Evolutionary conservation across 2,113 vertebrate species (phyloP).

Genomic region (Brienomyrus longianalis): DNA sequence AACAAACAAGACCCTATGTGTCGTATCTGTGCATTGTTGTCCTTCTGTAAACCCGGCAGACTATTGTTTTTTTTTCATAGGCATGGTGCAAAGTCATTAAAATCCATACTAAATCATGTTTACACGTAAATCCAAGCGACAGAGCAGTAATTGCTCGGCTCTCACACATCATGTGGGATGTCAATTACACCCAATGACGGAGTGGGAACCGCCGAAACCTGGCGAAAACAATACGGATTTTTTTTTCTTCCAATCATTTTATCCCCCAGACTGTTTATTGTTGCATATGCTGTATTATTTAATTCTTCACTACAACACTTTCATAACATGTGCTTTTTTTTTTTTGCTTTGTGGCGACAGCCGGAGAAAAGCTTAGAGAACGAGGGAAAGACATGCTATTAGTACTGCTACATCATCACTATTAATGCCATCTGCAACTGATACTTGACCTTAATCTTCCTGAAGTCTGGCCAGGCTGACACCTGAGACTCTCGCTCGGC

Average conservation of each 20-base stretch:
- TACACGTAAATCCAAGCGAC: not conserved
- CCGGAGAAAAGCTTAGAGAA: not conserved
- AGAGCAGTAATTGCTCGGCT: not conserved
- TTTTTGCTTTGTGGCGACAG: not conserved
- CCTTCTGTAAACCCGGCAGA: not conserved
- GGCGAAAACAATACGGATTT: not conserved
- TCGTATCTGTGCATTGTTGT: not conserved
- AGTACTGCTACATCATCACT: constrained; percentile 58
- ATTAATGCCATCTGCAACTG: constrained; percentile 59
- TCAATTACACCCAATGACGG: not conserved
- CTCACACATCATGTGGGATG: not conserved
- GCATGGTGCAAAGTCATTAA: not conserved
- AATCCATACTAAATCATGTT: not conserved
- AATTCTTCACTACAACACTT: not conserved
- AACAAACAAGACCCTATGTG: not conserved
- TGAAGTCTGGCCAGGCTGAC: constrained; percentile 53
- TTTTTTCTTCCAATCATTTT: not conserved
- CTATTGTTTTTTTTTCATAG: not conserved
- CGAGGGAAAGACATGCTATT: constrained; percentile 50
- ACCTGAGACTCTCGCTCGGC: constrained; percentile 29
- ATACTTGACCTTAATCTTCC: constrained; percentile 54
- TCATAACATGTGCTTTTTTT: not conserved
- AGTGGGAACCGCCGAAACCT: not conserved
- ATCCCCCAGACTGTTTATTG: not conserved
- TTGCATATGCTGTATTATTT: not conserved